phyloP scores from a whole-genome alignment of 2,888 invertebrate species.

The Monochamus alternatus region DNA sequence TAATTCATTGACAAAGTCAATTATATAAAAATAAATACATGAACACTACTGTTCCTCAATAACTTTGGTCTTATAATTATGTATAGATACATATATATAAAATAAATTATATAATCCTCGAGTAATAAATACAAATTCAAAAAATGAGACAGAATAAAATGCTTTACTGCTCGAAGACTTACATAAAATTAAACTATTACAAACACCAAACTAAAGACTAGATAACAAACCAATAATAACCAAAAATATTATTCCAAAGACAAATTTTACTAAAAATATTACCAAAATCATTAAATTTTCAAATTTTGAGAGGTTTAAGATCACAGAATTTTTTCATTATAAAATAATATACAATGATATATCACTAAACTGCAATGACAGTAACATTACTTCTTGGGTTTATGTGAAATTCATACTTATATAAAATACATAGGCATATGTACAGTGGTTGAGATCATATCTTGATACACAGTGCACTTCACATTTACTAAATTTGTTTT shows the following conservation, averaged over 20 bases:
- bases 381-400: not conserved
- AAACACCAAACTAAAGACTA: slow-evolving; percentile 65
- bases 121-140: slow-evolving; percentile 39
- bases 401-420: slow-evolving; percentile 4
- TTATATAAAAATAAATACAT: slow-evolving; percentile 48
- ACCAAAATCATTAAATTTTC: slow-evolving; percentile 46
- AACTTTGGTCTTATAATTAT: slow-evolving; percentile 60
- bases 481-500: not conserved
- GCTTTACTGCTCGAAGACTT: slow-evolving; percentile 40
- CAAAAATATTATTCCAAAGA: slow-evolving; percentile 50
- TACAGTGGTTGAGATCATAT: slow-evolving; percentile 31
- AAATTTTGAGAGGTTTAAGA: slow-evolving; percentile 49
- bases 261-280: slow-evolving; percentile 33
- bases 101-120: slow-evolving; percentile 41
- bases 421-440: slow-evolving; percentile 26
- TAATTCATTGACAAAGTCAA: slow-evolving; percentile 37
- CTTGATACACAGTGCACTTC: slow-evolving; percentile 13
- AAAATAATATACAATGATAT: slow-evolving; percentile 36
- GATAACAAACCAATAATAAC: slow-evolving; percentile 64
- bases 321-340: slow-evolving; percentile 50
- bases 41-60: slow-evolving; percentile 52
- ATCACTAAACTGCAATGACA: slow-evolving; percentile 32
- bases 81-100: slow-evolving; percentile 41
- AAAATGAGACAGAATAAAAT: slow-evolving; percentile 23
- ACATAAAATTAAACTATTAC: slow-evolving; percentile 39